Evolutionary conservation across 2,113 vertebrate genomes (phyloP), one percentile per base, ranked within the genome.

Genomic region (Cavia aperea): DNA sequence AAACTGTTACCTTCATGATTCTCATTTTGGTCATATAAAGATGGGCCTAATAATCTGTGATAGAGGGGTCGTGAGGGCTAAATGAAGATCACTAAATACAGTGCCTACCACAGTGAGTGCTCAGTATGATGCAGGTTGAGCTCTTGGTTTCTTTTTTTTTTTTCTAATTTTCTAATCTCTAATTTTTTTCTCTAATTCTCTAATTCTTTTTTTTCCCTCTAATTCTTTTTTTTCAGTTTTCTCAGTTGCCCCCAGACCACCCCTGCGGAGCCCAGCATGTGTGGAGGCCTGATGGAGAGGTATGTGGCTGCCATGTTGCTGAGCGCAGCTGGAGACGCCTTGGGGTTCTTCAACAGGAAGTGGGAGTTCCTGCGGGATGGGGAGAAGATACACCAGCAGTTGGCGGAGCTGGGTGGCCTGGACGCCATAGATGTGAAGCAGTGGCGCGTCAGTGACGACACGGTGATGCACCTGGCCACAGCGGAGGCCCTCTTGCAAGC

Each of bases 391-490:
- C 98, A 98, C 94, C 86, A 16, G 46, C 96, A 98, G 95, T 89
- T 98, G 95, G 96, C 94, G 0, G 15, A 96, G 90, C 95, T 96
- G 95, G 98, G 98, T 0, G 98, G 98, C 15, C 83, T 98, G 6
- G 79, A 86, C 11, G 96, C 97, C 58, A 29, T 98, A 33, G 94
- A 97, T 4, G 96, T 98, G 58, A 88, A 60, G 1, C 86, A 70
- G 0, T 98, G 98, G 98, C 97, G 56, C 19, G 97, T 98, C 86
- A 98, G 98, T 0, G 98, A 98, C 56, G 98, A 98, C n/a, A 98
- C 98, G 0, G 97, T 98, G 72, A 98, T 98, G 98, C 98, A 98
- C 92, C 91, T 98, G 95, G 98, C 98, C n/a, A 98, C 98, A 0
- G 98, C 98, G 0, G 98, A 98, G 86, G 98, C 98, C 11, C 96